Evolutionary conservation across 2,113 vertebrate genomes (phyloP).

Genomic region (Sialia sialis): DNA sequence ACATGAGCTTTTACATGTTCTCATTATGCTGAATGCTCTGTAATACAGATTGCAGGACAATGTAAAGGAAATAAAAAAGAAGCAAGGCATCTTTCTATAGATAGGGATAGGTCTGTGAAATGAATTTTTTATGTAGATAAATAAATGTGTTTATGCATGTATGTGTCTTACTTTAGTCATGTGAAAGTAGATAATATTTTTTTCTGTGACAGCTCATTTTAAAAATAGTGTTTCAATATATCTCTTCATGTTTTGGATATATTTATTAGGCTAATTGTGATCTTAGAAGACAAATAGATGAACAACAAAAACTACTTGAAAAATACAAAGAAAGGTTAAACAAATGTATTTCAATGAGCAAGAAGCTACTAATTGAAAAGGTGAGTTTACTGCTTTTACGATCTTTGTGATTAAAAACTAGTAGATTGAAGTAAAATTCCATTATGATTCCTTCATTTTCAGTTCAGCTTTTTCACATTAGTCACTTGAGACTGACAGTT

Average conservation of each 20-base stretch:
- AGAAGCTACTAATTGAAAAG: conserved; percentile 99
- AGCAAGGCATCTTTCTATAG: not conserved
- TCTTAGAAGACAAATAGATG: conserved; percentile 99
- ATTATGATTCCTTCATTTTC: not conserved
- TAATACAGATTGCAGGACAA: not conserved
- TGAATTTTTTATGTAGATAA: not conserved
- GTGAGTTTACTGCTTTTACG: conserved; percentile 63
- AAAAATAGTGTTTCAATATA: not conserved
- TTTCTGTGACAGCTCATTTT: not conserved
- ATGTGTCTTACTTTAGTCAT: not conserved
- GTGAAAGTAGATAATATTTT: not conserved
- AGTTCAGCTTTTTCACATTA: not conserved
- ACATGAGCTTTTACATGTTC: not conserved
- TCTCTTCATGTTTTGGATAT: conserved; percentile 10
- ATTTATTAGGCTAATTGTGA: conserved; percentile 93
- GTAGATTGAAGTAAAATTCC: not conserved
- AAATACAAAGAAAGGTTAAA: conserved; percentile 99
- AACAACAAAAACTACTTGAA: conserved; percentile 99
- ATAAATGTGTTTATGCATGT: not conserved
- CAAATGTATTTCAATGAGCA: conserved; percentile 99
- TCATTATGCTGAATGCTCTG: not conserved
- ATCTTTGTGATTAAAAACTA: not conserved
- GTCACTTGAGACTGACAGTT: not conserved
- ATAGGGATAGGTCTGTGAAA: not conserved
- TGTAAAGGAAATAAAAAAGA: not conserved